Conservation (phyloP, 2,113 vertebrate species). For the Vicugna pacos region DNA sequence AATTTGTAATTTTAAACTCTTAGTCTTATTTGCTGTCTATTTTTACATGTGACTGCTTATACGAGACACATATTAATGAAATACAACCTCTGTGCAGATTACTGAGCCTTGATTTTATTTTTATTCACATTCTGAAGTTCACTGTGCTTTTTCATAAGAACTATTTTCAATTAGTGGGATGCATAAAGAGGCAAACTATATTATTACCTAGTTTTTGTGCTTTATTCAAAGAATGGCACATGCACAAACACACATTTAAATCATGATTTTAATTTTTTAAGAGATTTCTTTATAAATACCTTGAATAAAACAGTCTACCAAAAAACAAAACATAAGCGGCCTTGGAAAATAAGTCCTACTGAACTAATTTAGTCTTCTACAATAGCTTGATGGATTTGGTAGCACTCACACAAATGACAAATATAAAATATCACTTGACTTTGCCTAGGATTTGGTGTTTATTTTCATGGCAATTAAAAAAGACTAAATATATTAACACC, state of each 20-base stretch:
- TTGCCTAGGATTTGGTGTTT: not conserved
- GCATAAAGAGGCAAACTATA: not conserved
- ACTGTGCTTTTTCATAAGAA: constrained; percentile 81
- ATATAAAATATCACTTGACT: not conserved
- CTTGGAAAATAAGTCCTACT: not conserved
- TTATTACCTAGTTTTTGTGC: not conserved
- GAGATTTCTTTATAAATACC: not conserved
- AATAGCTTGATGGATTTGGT: not conserved
- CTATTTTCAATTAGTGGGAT: not conserved
- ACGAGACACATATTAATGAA: constrained; percentile 92
- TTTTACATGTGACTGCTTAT: constrained; percentile 91
- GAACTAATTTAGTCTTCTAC: not conserved
- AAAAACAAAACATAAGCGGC: not conserved
- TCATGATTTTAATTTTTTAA: not conserved
- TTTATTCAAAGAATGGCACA: not conserved
- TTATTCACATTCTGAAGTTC: constrained; percentile 86
- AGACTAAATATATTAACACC: not conserved
- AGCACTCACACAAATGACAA: not conserved
- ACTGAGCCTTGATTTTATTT: constrained; percentile 85
- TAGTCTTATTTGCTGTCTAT: constrained; percentile 92
- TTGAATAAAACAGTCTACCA: not conserved
- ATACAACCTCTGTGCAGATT: constrained; percentile 93
- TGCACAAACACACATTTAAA: not conserved
- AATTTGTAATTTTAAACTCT: constrained; percentile 94
- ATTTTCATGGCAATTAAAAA: not conserved